Base-by-base conservation (phyloP, 1,140 invertebrate genomes). In the Pseudomyrmex cubaensis region DNA sequence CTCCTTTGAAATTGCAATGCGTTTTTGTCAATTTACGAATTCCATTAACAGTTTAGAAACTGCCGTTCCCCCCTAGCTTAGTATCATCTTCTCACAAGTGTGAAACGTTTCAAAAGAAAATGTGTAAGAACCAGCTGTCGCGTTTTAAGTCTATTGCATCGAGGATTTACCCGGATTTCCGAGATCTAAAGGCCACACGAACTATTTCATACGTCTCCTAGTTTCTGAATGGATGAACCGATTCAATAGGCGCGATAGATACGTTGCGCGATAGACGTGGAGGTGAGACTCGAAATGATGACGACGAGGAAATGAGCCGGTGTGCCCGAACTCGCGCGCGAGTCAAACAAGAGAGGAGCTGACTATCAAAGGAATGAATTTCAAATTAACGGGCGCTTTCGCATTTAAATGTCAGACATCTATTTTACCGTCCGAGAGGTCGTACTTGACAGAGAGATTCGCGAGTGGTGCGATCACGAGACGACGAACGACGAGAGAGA, bases 321-420 rank as follows among this genome's bases (percentile, higher is more conserved):
- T 54, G 76, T 22, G 72, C 57, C 22, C 25, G 76, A 72, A 61
- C 8, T 59, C 76, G 20, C 44, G 62, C 20, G 54, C 64, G 76
- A 78, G 44, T 70, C 76, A 61, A 80, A 72, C 44, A 54, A 12
- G 44, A 69, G 66, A 57, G 44, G 54, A 80, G 25, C 74, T 44
- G 66, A 72, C 76, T 80, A 80, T 80, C 76, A 80, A 80, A 80
- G 76, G 76, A 80, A 72, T 80, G 76, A 80, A 80, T 80, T 80
- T 80, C 76, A 80, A 80, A 80, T 80, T 80, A 80, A 80, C 54
- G 52, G 64, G 52, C 52, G 76, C 66, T 80, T 80, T 80, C 54
- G 76, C 66, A 80, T 80, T 80, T 80, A 70, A 80, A 80, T 80
- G 64, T 70, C 54, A 80, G 76, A 80, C 76, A 80, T 70, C 66